Conservation (phyloP, 2,888 invertebrate species). For the Cantharis rustica region DNA sequence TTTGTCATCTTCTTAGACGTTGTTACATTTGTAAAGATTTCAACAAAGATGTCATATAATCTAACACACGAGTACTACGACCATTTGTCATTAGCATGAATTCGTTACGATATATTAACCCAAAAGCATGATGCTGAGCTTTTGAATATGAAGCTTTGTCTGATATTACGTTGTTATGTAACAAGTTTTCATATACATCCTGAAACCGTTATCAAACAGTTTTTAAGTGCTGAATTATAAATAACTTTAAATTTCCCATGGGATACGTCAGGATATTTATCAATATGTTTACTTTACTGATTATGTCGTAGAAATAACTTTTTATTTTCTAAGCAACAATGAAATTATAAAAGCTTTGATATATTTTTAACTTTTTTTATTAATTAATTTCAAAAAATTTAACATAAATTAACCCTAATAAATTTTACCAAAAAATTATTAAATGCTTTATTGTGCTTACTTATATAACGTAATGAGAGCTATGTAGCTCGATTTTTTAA, state of each 20-base stretch:
- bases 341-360: background rate
- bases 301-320: conserved; percentile 11
- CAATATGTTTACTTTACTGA: conserved; percentile 20
- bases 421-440: background rate
- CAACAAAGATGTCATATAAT: conserved; percentile 22
- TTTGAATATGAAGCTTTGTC: conserved; percentile 16
- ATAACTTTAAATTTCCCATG: conserved; percentile 26
- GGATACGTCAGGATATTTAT: conserved; percentile 24
- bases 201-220: conserved; percentile 25
- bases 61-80: conserved; percentile 20
- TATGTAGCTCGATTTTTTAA: background rate
- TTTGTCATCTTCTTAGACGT: conserved; percentile 29
- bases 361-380: background rate
- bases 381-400: no score
- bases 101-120: conserved; percentile 25
- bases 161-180: conserved; percentile 21
- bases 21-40: conserved; percentile 33
- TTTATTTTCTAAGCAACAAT: conserved; percentile 4
- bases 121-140: conserved; percentile 16
- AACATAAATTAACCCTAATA: background rate
- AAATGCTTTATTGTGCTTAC: background rate
- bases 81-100: conserved; percentile 23
- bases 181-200: conserved; percentile 26
- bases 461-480: background rate
- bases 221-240: conserved; percentile 29